These are phyloP conservation scores for Xenops minutus DNA, from an alignment of 2,797 vertebrate species.

Conservation along the genomic window DNA sequence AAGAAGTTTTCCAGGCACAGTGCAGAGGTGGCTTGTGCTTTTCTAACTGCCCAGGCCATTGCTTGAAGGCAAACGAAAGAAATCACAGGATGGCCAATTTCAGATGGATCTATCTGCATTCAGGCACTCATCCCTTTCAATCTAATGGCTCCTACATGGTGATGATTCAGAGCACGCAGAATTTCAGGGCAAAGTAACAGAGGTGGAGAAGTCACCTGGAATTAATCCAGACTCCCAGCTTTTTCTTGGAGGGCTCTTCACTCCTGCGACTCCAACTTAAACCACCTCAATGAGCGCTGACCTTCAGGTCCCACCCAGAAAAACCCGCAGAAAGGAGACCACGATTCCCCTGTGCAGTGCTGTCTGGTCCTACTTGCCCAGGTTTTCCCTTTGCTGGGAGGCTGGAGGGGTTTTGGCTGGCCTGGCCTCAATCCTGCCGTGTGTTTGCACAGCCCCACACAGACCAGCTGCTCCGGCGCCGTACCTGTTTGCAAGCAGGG, in stretches of 20 bases:
- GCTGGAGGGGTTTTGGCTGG: background rate
- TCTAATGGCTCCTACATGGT: fast-evolving
- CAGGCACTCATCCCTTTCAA: background rate
- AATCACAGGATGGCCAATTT: background rate
- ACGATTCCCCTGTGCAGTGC: background rate
- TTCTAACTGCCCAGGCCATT: background rate
- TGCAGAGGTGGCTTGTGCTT: background rate
- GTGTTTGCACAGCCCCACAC: background rate
- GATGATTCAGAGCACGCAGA: fast-evolving
- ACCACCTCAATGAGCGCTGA: background rate
- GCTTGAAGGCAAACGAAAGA: background rate
- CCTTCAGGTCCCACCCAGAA: background rate
- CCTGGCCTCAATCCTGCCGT: constrained; percentile 15
- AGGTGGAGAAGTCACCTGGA: background rate
- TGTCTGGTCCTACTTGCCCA: background rate
- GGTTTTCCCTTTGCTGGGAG: background rate
- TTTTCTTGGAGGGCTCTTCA: background rate
- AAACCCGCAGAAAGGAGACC: background rate
- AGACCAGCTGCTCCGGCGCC: background rate
- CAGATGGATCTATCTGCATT: background rate
- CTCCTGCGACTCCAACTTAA: background rate
- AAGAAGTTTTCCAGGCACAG: background rate
- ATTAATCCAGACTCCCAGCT: background rate
- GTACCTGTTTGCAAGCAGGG: constrained; percentile 45
- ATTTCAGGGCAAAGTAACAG: background rate